Evolutionary conservation across 2,113 vertebrate species (phyloP).

Genomic region (Chamaetylas fuelleborni): DNA sequence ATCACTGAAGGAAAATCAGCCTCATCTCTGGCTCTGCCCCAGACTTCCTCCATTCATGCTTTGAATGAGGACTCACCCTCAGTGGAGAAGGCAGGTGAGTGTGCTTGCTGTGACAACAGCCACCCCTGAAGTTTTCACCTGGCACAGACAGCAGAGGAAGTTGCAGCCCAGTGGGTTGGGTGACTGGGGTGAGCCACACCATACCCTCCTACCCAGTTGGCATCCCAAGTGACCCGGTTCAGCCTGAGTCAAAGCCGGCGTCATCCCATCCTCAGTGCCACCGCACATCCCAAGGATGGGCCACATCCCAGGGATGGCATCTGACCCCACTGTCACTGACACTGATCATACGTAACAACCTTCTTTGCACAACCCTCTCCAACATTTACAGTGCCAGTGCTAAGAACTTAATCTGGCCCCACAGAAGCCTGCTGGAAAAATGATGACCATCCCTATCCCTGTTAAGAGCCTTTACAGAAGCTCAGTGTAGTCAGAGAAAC

Average conservation of each 20-base stretch:
- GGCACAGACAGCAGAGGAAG: neutral
- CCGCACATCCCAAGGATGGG: neutral
- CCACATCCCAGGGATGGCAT: neutral
- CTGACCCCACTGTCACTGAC: neutral
- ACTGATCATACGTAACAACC: neutral
- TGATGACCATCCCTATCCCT: neutral
- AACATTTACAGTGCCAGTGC: neutral
- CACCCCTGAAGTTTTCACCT: neutral
- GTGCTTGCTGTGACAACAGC: neutral
- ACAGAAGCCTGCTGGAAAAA: neutral
- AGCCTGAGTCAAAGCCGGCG: rapidly evolving
- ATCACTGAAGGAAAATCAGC: neutral
- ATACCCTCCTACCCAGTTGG: neutral
- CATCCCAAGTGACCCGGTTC: neutral
- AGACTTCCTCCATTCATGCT: neutral
- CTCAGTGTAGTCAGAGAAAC: neutral
- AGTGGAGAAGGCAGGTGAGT: neutral
- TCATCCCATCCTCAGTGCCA: neutral
- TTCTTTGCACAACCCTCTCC: neutral
- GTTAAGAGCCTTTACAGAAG: neutral
- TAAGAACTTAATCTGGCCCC: neutral
- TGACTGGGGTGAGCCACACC: neutral
- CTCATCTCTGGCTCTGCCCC: neutral
- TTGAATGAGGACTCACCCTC: neutral
- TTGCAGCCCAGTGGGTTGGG: neutral